Base-by-base conservation (phyloP, 2,888 invertebrate species). In the Ichneumoninae sp. region DNA sequence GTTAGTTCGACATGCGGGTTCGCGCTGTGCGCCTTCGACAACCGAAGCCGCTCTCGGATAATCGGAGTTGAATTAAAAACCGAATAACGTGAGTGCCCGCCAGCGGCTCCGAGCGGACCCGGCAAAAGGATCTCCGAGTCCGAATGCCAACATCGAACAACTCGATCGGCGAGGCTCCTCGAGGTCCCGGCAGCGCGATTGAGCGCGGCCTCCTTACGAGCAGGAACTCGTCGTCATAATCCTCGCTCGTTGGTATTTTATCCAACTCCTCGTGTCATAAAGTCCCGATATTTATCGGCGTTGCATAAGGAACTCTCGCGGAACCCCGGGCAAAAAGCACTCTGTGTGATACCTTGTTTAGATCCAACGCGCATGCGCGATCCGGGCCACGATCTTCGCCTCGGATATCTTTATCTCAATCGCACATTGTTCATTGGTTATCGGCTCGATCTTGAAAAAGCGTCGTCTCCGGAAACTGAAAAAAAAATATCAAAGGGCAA, bases 211-310 rank as follows among this genome's bases (percentile, higher is more conserved):
- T 89, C 87, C 87, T 88, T 89, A 87, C 82, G 86, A 89, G 86
- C 88, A 86, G 89, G 86, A 90, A 89, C 89, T 88, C 87, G 89
- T 88, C 87, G 87, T 84, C 85, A 87, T 89, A 90, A 91, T 89
- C 87, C 88, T 84, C 69, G 86, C 86, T 80, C 84, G 86, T 87
- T 87, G 88, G 87, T 88, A 90, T 90, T 91, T 90, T 89, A 87
- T 88, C 86, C 87, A 88, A 86, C 86, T 87, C 84, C 82, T 72
- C 83, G 86, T 82, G 84, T 87, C 87, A 86, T 90, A 91, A 91
- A 90, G 84, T 87, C 86, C 84, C 85, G 84, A 89, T 90, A 90
- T 91, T 91, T 91, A 90, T 91, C 88, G 88, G 85, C 86, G 85
- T 92, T 91, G 90, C 89, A 88, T 90, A 90, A 91, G 89, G 86